Conservation (phyloP, 1,140 invertebrate genomes). For the Bombus vancouverensis region DNA sequence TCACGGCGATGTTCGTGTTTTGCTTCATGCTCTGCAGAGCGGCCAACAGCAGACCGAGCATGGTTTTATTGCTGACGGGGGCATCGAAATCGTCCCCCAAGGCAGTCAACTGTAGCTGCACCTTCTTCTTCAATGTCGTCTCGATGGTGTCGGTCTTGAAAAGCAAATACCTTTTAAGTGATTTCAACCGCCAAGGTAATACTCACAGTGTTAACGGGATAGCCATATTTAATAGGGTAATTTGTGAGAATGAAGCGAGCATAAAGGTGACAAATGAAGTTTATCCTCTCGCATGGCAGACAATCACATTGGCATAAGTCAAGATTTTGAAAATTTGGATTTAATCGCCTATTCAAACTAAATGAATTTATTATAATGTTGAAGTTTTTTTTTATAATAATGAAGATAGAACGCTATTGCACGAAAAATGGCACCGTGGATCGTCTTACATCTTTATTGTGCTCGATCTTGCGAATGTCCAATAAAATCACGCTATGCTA, state of each 20-base stretch:
- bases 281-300: not conserved
- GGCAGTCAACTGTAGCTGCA: slow-evolving; percentile 86
- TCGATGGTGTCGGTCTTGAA: slow-evolving; percentile 83
- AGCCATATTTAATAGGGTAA: not conserved
- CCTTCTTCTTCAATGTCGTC: slow-evolving; percentile 85
- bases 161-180: not conserved
- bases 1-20: slow-evolving; percentile 87
- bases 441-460: too few species aligned
- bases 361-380: too few species aligned
- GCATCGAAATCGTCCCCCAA: slow-evolving; percentile 89
- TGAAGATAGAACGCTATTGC: too few species aligned
- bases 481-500: too few species aligned
- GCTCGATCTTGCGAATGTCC: too few species aligned
- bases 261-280: not conserved
- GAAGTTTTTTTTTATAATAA: not conserved
- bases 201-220: not conserved
- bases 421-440: too few species aligned
- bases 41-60: slow-evolving; percentile 85
- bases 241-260: not conserved
- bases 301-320: too few species aligned
- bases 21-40: slow-evolving; percentile 87
- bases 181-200: not conserved
- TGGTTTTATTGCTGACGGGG: slow-evolving; percentile 89
- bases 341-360: too few species aligned
- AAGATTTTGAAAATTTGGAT: not conserved